Conservation (phyloP, 2,888 invertebrate genomes). For the Apocheima hispidaria region DNA sequence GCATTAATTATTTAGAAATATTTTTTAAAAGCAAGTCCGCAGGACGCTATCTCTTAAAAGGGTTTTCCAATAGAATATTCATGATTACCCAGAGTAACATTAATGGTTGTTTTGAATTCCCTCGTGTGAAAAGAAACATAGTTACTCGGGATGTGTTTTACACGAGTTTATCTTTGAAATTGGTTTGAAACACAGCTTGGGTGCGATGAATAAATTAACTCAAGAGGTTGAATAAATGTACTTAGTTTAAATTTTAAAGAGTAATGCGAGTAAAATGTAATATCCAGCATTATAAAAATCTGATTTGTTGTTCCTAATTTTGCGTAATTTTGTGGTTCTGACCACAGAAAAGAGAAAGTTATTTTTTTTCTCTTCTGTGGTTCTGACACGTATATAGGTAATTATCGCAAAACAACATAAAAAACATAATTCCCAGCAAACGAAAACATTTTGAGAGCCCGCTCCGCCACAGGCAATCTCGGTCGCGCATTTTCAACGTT, state of each 20-base stretch:
- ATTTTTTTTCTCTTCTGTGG: no score
- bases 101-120: constrained; percentile 76
- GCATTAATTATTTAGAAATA: constrained; percentile 63
- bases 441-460: no score
- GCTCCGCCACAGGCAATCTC: no score
- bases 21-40: constrained; percentile 58
- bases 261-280: constrained; percentile 12
- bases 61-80: constrained; percentile 76
- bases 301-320: background rate
- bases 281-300: constrained; percentile 2
- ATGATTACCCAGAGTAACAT: constrained; percentile 72
- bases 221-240: constrained; percentile 22
- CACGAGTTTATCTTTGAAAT: constrained; percentile 60
- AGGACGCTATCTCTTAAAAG: constrained; percentile 69
- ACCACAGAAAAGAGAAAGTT: no score
- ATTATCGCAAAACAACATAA: no score
- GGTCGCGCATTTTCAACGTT: no score
- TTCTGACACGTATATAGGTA: no score
- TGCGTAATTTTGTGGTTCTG: background rate
- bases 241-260: no score
- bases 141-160: constrained; percentile 56
- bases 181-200: constrained; percentile 50
- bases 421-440: no score
- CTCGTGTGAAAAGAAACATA: constrained; percentile 67
- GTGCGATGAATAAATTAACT: constrained; percentile 47